Percentiles rank a stretch among this genome's conserved stretches.
Conservation (phyloP, 2,888 invertebrate genomes). For the Cerastoderma edule region DNA sequence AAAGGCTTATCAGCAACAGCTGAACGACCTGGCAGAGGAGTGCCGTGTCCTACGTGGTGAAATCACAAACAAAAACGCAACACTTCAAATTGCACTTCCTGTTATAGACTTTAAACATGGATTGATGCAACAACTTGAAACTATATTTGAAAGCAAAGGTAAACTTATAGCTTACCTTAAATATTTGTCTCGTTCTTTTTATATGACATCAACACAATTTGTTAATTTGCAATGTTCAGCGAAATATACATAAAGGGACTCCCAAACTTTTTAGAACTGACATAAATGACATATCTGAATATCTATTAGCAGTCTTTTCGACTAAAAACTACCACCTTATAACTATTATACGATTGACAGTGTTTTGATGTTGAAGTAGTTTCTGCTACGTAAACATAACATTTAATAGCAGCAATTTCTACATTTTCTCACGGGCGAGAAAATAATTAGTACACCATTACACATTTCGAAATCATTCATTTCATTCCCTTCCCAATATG, state of each 20-base stretch:
- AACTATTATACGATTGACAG: no score
- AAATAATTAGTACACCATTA: no score
- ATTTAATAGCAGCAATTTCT: no score
- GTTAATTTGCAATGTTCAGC: not conserved
- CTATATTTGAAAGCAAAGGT: slow-evolving; percentile 7
- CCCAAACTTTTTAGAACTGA: not conserved
- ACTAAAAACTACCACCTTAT: not conserved
- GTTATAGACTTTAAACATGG: not conserved
- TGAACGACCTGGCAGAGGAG: not conserved
- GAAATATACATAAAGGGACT: not conserved
- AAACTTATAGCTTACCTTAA: not conserved
- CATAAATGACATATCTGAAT: not conserved
- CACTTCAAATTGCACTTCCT: not conserved
- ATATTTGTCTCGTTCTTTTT: not conserved
- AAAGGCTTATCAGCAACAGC: not conserved
- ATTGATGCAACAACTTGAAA: not conserved
- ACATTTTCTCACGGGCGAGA: no score
- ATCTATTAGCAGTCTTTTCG: not conserved
- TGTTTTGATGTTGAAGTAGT: no score
- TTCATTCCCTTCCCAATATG: no score
- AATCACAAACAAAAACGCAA: not conserved
- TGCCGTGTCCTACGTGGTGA: not conserved
- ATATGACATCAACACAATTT: not conserved
- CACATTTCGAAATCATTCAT: no score
- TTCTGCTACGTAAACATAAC: no score